Base-by-base conservation (phyloP, 2,797 vertebrate genomes). In the Gadopsis marmoratus region DNA sequence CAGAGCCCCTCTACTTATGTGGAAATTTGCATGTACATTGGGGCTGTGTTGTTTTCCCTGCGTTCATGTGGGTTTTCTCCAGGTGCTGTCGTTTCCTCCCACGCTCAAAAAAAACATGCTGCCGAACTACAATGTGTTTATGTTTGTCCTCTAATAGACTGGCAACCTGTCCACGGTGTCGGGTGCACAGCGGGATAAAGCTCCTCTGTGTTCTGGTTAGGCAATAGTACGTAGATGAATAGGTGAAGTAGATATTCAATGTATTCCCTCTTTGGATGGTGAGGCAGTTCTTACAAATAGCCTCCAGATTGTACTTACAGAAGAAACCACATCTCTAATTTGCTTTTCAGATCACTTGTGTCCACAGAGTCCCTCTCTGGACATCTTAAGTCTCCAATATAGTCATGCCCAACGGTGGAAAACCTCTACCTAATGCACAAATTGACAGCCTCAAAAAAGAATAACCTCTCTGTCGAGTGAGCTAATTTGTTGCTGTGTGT, bases 381-480 rank as follows among this genome's bases (percentile, higher is more conserved):
- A 79, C 63, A 82, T 55, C 26, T 53, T 5, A 35, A 74, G 17
- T 60, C 69, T 56, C 9, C 21, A n/a, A 71, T 17, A 33, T 88
- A 85, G 88, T 89, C 79, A 76, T 13, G 45, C 64, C 70, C 72
- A 53, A 48, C 9, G 37, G 55, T 71, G 43, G 43, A 86, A 81
- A 82, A 48, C 21, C 19, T 71, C 41, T n/a, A 74, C n/a, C 43
- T 73, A 74, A 79, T 35, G 55, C 63, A 67, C 62, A 84, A 73
- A 89, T 51, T 77, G 78, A 83, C 78, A 70, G 73, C 23, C 70
- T 82, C 26, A 73, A 65, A 84, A 82, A 79, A 61, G 55, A 89
- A 88, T 53, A 81, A 64, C 62, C 71, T 55, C 55, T 70, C 56
- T 5, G 66, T 74, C 3, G 45, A 72, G 63, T 35, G 68, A 86